Evolutionary conservation across 1,140 invertebrate genomes (phyloP).

Genomic region (Sitobion miscanthi): DNA sequence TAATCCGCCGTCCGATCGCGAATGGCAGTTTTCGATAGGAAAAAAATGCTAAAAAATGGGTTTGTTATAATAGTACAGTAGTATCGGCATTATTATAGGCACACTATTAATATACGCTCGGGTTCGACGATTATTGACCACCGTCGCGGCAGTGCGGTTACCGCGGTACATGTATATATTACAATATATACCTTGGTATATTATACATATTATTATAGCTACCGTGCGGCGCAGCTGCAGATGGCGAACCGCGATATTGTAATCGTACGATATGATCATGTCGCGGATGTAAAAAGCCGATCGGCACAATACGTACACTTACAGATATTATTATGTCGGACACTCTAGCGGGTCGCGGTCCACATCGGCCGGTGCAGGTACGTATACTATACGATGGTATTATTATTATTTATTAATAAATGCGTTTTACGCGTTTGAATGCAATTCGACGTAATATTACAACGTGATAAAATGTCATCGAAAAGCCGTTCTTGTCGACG

Average conservation of each 20-base stretch:
- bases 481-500: no score
- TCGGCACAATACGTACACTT: neutral
- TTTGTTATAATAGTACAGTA: neutral
- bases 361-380: no score
- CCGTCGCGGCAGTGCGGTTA: neutral
- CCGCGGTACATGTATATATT: neutral
- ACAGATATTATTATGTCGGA: neutral
- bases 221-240: neutral
- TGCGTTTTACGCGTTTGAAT: no score
- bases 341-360: neutral
- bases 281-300: neutral
- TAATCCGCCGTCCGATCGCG: neutral
- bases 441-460: no score
- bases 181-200: neutral
- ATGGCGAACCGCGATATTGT: neutral
- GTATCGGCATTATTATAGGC: no score
- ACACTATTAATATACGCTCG: no score
- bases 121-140: neutral
- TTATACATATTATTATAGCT: neutral
- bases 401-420: no score
- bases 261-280: neutral
- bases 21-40: neutral
- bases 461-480: no score
- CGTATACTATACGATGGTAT: no score
- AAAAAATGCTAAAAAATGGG: no score